Evolutionary conservation across 2,113 vertebrate species (phyloP), one percentile per base, ranked within the genome.

Genomic region (Oxygymnocypris stewartii): DNA sequence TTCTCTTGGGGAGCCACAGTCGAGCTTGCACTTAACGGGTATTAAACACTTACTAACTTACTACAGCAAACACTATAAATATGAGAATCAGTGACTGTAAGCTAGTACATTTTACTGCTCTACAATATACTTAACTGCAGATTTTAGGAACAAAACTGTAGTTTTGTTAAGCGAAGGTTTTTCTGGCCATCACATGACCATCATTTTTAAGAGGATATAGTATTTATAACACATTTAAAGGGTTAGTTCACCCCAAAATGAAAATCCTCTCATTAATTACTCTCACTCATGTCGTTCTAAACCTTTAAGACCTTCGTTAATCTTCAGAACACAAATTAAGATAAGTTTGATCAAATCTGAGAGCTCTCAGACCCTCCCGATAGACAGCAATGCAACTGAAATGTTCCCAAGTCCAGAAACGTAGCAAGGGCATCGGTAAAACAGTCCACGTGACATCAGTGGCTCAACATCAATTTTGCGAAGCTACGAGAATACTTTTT

Each of bases 1-100:
- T 93, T 99, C 89, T 95, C 91, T 73, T 99, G 98, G 98, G 92
- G 92, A 0, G 94, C 96, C 81, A 96, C 96, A 0, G 93, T 94
- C 0, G 90, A 90, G 0, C 61, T 97, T 87, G 87, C 86, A 0
- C 93, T 94, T 54, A 93, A 94, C 13, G 94, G 97, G 98, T 97
- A 93, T 93, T 4, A 7, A 5, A 69, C 54, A 37, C 5, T 7
- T n/a, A n/a, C n/a, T n/a, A n/a, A n/a, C n/a, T n/a, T 12, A 71
- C 1, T 28, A 10, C 28, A 69, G 35, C 28, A 42, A 80, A 31
- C 25, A 51, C 35, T 59, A 40, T 16, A 77, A 5, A 44, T 6
- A 65, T 65, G 9, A 11, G n/a, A 65, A 63, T 25, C 23, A 61
- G 59, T 61, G 8, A 61, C 20, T 23, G n/a, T 5, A 28, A 28